These are phyloP conservation scores for Oophaga sylvatica DNA, from an alignment of 2,797 vertebrate species.

Conservation along the genomic window DNA sequence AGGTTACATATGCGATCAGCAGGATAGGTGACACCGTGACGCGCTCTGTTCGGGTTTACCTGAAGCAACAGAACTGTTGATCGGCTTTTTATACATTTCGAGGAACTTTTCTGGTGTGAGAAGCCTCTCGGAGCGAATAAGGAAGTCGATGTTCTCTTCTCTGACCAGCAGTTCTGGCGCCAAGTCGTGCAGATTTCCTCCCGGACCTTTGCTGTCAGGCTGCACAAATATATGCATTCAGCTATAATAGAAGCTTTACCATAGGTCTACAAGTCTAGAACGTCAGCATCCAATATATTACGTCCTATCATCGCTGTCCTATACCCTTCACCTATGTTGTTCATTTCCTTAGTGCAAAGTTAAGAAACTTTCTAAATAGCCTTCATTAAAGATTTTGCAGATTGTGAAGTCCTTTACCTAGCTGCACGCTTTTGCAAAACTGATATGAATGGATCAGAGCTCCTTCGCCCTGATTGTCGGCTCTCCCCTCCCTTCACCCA, in stretches of 20 bases:
- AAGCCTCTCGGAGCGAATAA: not conserved
- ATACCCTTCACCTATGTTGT: too few species aligned
- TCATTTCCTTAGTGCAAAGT: too few species aligned
- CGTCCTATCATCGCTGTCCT: not conserved
- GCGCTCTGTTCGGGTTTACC: not conserved
- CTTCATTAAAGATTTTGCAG: too few species aligned
- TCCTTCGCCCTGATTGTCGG: too few species aligned
- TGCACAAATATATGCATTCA: not conserved
- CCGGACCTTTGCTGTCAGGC: slow-evolving; percentile 27
- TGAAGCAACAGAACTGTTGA: not conserved
- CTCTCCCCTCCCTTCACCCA: too few species aligned
- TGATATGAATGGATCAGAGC: too few species aligned
- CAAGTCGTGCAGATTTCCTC: not conserved
- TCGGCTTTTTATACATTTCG: slow-evolving; percentile 6
- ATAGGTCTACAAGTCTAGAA: too few species aligned
- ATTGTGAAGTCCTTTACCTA: too few species aligned
- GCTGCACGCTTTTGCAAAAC: too few species aligned
- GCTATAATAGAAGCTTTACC: not conserved
- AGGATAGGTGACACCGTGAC: not conserved
- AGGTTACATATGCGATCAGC: too few species aligned
- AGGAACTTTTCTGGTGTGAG: slow-evolving; percentile 13
- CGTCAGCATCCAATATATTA: not conserved
- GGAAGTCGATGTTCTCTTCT: slow-evolving; percentile 21
- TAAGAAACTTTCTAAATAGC: too few species aligned
- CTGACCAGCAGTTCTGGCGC: slow-evolving; percentile 16